Evolutionary conservation across 2,888 invertebrate species (phyloP), one percentile per base, ranked within the genome.

Genomic region (Protophormia terraenovae): DNA sequence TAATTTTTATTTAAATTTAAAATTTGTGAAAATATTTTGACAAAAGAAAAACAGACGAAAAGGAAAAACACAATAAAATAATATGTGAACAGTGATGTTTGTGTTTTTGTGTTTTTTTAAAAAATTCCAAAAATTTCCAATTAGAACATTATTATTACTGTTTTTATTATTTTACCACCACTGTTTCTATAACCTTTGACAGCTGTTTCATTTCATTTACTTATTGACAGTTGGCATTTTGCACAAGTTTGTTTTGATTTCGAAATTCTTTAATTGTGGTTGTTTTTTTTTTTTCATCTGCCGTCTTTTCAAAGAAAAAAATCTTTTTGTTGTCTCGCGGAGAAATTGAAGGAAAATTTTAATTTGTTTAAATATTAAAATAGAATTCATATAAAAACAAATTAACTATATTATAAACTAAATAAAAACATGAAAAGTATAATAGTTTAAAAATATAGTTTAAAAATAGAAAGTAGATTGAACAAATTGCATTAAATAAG

Each of bases 211-310:
- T 50, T 47, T 62, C 22, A 19, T 22, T 66, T 16, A 10, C 19
- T 58, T 35, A 12, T 72, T 75, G 81, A 81, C 75, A 83, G 79
- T 72, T 80, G 14, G 0, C 29, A 38, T 41, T 81, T 81, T 67
- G 16, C 10, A 6, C 22, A 27, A 24, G 12, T 76, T 82, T 85
- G 85, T 85, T 85, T 73, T 85, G 82, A 64, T 69, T 69, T 35
- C 6, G 6, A 55, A 14, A 64, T 85, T 73, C 82, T 27, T 55
- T 73, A 38, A 53, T 73, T 85, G 69, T 78, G 67, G 53, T 71
- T 71, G 67, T 64, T 77, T 69, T 78, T 55, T n/a, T n/a, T 73
- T 53, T 6, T 67, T 62, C 55, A 14, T 64, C 41, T 69, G 67
- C 77, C 71, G 67, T 76, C 29, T 67, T 32, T 47, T 29, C 10